Evolutionary conservation across 92 coral and sea anemone genomes (phyloP), one percentile per base, ranked within the genome.

Genomic region (Epizoanthus stellaris): DNA sequence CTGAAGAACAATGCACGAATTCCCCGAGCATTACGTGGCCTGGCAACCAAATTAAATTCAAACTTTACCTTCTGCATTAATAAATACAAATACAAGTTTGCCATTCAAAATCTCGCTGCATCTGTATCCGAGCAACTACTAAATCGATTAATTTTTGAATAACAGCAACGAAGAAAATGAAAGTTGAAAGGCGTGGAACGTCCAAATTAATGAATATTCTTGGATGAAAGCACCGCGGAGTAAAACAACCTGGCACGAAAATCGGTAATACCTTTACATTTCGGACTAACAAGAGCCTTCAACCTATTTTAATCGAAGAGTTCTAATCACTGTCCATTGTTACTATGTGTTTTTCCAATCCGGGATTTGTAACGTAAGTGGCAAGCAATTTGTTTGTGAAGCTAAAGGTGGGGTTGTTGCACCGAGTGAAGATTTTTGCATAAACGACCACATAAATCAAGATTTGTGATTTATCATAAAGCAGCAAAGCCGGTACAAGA

Each of bases 71-170:
- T 17, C 10, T 64, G n/a, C 36, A 64, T 4, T 12, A 25, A 19
- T 13, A 38, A 15, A 13, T 4, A 8, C 52, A 38, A 68, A 68
- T 68, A 68, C 47, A 6, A 68, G 73, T 66, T 66, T 64, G 42
- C 38, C 70, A 66, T 66, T 66, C 16, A 68, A 68, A 36, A 68
- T 15, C 73, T 38, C 10, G 21, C 16, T 68, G 45, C 5, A 15
- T 34, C 30, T 68, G 52, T 38, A 68, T 68, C 73, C 73, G 47
- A 38, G 73, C 73, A 68, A 68, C 73, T 52, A 68, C 20, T 3
- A 30, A 25, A 38, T 66, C 16, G 3, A 34, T 38, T 7, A 66
- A 66, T 64, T 30, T 30, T 40, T 13, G n/a, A 68, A 38, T 68
- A 43, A 17, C 36, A 34, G n/a, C 20, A 17, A 34, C 45, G 39